Conservation (phyloP, 2,113 vertebrate species). For the Lamprotornis superbus region DNA sequence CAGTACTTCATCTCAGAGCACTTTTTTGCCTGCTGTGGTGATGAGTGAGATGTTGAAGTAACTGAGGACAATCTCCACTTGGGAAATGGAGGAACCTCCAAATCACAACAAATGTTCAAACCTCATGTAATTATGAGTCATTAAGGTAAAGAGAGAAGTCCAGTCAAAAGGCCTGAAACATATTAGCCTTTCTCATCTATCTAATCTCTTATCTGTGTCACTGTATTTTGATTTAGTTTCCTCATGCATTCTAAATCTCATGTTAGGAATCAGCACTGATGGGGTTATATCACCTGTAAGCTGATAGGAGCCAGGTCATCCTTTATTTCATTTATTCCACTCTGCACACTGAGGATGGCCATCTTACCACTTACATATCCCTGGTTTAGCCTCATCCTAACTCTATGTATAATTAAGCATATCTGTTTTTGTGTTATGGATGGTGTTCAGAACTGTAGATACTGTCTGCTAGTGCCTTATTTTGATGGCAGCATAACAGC, state of each 20-base stretch:
- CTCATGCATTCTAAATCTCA: background rate
- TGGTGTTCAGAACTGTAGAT: background rate
- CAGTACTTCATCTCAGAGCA: background rate
- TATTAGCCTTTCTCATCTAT: background rate
- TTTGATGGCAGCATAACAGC: background rate
- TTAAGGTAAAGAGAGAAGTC: background rate
- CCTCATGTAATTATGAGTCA: background rate
- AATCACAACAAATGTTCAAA: background rate
- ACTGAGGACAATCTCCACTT: background rate
- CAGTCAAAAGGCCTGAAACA: background rate
- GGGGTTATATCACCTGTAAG: background rate
- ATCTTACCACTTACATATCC: rapidly evolving
- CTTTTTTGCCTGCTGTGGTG: background rate
- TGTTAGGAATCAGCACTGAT: background rate
- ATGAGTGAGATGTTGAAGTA: background rate
- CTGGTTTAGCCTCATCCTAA: background rate
- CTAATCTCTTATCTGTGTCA: background rate
- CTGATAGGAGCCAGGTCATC: background rate
- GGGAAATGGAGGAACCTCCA: background rate
- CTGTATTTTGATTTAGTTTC: background rate
- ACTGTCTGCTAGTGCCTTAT: background rate
- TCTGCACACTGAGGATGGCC: background rate
- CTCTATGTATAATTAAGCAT: background rate
- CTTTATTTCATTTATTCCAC: background rate
- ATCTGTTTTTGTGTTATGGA: background rate